Evolutionary conservation across 2,797 vertebrate species (phyloP).

Genomic region (Myripristis murdjan): DNA sequence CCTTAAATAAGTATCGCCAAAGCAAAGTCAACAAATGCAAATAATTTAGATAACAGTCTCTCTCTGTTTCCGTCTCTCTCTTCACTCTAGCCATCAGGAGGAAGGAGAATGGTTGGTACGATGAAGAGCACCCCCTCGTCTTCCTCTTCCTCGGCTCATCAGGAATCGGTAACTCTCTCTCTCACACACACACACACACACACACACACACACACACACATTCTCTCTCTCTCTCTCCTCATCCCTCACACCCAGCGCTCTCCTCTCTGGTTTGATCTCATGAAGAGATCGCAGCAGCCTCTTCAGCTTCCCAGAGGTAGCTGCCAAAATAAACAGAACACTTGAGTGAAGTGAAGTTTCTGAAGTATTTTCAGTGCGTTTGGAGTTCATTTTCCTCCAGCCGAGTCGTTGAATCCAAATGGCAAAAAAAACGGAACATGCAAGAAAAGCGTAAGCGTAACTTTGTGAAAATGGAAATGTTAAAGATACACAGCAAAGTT

Average conservation of each 20-base stretch:
- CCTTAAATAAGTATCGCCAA: slow-evolving; percentile 42
- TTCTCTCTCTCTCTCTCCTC: too few species aligned
- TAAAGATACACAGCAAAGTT: too few species aligned
- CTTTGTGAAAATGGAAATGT: slow-evolving; percentile 4
- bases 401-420: slow-evolving; percentile 12
- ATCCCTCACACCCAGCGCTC: slow-evolving; percentile 29
- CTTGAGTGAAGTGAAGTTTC: slow-evolving; percentile 22
- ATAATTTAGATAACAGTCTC: slow-evolving; percentile 53
- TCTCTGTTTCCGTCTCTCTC: slow-evolving; percentile 41
- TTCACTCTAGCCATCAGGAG: slow-evolving; percentile 91
- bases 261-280: slow-evolving; percentile 23
- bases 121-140: slow-evolving; percentile 97
- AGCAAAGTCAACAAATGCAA: slow-evolving; percentile 73
- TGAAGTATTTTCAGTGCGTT: slow-evolving; percentile 10
- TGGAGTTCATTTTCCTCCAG: slow-evolving; percentile 12
- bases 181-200: too few species aligned
- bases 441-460: slow-evolving; percentile 4
- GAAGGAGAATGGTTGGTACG: slow-evolving; percentile 98
- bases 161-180: slow-evolving; percentile 92
- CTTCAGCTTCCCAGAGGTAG: slow-evolving; percentile 20
- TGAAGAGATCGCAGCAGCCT: not conserved
- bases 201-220: too few species aligned
- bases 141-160: slow-evolving; percentile 98
- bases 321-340: slow-evolving; percentile 55
- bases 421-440: slow-evolving; percentile 5